These are phyloP conservation scores for Ornithoptera priamus DNA, from an alignment of 2,888 invertebrate species.

Conservation along the genomic window DNA sequence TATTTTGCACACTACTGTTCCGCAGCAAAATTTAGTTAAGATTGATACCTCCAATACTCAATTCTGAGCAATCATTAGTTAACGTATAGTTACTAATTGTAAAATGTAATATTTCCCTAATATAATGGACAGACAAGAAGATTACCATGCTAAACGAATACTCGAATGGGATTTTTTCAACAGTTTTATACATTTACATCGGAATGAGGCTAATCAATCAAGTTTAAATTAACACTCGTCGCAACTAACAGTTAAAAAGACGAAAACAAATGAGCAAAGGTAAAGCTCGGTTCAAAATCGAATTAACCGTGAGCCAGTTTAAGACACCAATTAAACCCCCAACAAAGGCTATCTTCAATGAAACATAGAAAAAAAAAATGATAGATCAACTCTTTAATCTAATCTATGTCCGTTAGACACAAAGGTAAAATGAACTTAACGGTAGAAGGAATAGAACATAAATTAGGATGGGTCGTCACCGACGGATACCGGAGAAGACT, in stretches of 20 bases:
- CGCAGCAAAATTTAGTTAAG: too few species aligned
- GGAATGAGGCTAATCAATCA: constrained; percentile 72
- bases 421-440: constrained; percentile 41
- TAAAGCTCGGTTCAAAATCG: constrained; percentile 65
- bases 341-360: constrained; percentile 79
- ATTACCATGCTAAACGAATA: constrained; percentile 38
- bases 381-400: constrained; percentile 79
- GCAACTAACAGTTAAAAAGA: constrained; percentile 55
- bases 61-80: neutral
- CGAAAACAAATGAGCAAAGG: constrained; percentile 67
- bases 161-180: constrained; percentile 22
- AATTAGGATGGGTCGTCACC: constrained; percentile 30
- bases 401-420: constrained; percentile 56
- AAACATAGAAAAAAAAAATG: constrained; percentile 68
- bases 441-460: constrained; percentile 32
- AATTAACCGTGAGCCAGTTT: constrained; percentile 75
- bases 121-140: constrained; percentile 2
- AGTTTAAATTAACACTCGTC: constrained; percentile 71
- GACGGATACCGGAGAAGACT: constrained; percentile 65
- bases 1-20: too few species aligned
- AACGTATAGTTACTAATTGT: neutral
- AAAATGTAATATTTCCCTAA: neutral
- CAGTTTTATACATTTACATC: constrained; percentile 25
- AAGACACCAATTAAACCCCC: constrained; percentile 77
- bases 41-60: too few species aligned